Conservation (phyloP, 2,888 invertebrate genomes). For the Auanema freiburgensis region DNA sequence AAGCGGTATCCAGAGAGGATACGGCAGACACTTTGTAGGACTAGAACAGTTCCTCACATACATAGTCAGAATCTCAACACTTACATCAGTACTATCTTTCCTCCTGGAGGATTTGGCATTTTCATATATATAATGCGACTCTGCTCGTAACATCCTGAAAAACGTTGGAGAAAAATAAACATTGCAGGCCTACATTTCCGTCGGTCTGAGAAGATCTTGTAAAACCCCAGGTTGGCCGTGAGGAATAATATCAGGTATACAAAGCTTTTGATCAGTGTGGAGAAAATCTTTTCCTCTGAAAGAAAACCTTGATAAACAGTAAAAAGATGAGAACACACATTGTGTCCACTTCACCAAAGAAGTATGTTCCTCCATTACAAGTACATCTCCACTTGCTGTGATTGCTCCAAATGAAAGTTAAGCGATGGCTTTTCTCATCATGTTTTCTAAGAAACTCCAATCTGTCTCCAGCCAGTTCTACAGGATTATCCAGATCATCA, state of each 20-base stretch:
- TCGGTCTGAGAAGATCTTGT: conserved; percentile 35
- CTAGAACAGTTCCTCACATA: neutral
- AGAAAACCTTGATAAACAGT: conserved; percentile 25
- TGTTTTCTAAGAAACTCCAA: conserved; percentile 67
- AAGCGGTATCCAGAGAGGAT: conserved; percentile 22
- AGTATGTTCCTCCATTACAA: conserved; percentile 89
- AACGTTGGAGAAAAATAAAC: conserved; percentile 2
- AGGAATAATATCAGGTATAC: conserved; percentile 30
- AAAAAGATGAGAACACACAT: conserved; percentile 25
- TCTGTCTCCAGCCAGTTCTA: conserved; percentile 26
- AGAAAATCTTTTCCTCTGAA: conserved; percentile 53
- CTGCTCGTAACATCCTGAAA: conserved; percentile 9
- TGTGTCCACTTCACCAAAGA: conserved; percentile 84
- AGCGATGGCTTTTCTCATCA: conserved; percentile 81
- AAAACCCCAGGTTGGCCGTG: conserved; percentile 37
- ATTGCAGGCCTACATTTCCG: conserved; percentile 6
- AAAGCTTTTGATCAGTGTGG: conserved; percentile 26
- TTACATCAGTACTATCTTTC: neutral
- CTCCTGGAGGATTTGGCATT: neutral
- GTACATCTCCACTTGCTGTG: conserved; percentile 77
- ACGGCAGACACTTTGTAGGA: conserved; percentile 6
- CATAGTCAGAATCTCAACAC: neutral
- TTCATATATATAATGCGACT: conserved; percentile 12
- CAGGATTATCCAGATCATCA: conserved; percentile 12
- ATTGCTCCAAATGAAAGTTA: conserved; percentile 87